phyloP scores from a whole-genome alignment of 2,113 vertebrate species.

The Myanophis thanlyinensis region DNA sequence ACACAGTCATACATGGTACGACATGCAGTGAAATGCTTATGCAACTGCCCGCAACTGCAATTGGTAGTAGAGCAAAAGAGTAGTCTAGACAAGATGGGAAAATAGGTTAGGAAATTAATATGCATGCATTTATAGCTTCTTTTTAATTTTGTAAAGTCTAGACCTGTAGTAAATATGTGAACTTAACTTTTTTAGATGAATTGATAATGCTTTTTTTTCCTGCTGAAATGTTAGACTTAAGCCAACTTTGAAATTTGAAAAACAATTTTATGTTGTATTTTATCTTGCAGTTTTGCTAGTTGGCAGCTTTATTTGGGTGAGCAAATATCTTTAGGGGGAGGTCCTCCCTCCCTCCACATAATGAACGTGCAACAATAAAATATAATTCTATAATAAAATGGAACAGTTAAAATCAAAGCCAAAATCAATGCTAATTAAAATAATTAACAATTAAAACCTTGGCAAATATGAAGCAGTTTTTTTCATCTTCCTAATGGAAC shows the following conservation, averaged over 20 bases:
- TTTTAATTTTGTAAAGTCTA: constrained; percentile 9
- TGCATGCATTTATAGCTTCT: background rate
- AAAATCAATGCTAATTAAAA: background rate
- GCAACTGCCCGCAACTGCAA: too few species aligned
- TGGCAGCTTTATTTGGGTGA: background rate
- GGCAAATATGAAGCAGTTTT: background rate
- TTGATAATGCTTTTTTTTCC: background rate
- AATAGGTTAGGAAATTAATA: too few species aligned
- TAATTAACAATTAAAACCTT: background rate
- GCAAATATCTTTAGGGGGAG: background rate
- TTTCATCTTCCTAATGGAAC: background rate
- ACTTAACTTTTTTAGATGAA: background rate
- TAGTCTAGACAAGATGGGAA: too few species aligned
- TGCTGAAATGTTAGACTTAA: background rate
- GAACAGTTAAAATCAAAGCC: background rate
- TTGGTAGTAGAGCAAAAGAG: too few species aligned
- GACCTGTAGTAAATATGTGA: constrained; percentile 1
- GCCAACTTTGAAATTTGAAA: background rate
- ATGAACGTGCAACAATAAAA: background rate
- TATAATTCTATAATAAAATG: background rate
- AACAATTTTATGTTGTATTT: background rate
- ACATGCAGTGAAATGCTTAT: too few species aligned
- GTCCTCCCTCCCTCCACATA: background rate
- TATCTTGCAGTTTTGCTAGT: background rate
- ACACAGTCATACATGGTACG: too few species aligned